Base-by-base conservation (phyloP, 1,140 invertebrate genomes). In the Saccostrea cuccullata region DNA sequence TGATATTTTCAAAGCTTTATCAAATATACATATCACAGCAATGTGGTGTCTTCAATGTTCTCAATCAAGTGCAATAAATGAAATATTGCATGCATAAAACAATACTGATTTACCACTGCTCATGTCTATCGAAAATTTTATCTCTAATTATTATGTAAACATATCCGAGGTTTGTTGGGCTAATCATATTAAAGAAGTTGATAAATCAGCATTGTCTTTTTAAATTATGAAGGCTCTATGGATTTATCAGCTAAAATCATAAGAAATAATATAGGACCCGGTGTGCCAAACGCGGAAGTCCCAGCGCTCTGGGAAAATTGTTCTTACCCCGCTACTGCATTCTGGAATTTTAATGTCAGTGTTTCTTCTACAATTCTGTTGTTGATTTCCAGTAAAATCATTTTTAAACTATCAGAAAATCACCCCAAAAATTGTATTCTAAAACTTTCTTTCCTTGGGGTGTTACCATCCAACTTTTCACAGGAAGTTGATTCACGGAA, bases 371-470 rank as follows among this genome's bases (percentile, higher is more conserved):
- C 97, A 95, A 99, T 98, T 95, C 98, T 97, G 96, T 99, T 99
- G 96, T 99, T 98, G 96, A 99, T 98, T 97, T 99, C 99, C 92
- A 99, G 96, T 95, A 99, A 96, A 96, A 99, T 99, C 99, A 99
- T 99, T 58, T 85, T 91, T 64, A 56, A 30, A 15, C 30, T 36
- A 30, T 77, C 11, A 8, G 36, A 30, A 17, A 30, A 30, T 77
- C 70, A 77, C 70, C 70, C 70, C 70, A 36, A 30, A 15, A 77
- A 36, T 30, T 17, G 70, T 77, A 30, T 77, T 36, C 12, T 30
- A 6, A 77, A 26, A 20, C 6, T 12, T 77, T 15, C 2, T 77
- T 77, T 77, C 70, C 70, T 77, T 77, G 70, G 70, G 70, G 70
- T 77, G 70, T 77, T 30, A 77, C 70, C 70, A 77, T 77, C 70